These are phyloP conservation scores for Sialia sialis DNA, from an alignment of 2,113 vertebrate species.

Conservation along the genomic window DNA sequence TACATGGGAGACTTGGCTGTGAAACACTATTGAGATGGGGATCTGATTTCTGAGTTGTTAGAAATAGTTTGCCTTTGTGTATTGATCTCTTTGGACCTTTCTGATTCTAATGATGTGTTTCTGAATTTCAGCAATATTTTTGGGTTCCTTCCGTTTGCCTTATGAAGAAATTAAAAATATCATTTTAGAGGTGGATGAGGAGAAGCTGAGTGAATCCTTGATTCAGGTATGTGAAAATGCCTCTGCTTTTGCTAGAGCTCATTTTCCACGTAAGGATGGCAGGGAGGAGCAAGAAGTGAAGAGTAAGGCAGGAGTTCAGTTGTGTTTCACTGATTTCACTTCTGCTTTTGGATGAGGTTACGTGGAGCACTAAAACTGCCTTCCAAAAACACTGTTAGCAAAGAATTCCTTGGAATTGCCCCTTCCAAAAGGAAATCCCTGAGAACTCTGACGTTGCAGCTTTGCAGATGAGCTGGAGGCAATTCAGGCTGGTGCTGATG, in stretches of 20 bases:
- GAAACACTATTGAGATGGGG: background rate
- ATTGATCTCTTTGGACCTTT: background rate
- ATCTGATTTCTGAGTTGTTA: background rate
- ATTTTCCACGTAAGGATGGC: rapidly evolving
- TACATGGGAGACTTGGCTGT: background rate
- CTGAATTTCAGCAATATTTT: constrained; percentile 90
- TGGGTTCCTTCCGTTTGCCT: constrained; percentile 95
- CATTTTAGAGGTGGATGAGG: constrained; percentile 91
- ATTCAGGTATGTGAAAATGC: constrained; percentile 84
- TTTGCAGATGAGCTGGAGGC: background rate
- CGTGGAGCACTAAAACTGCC: background rate
- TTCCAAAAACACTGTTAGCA: background rate
- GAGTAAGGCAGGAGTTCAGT: background rate
- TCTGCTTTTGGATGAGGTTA: background rate
- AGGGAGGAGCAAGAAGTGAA: background rate
- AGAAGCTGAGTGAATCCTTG: constrained; percentile 89
- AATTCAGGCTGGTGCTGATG: background rate
- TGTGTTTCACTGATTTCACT: background rate
- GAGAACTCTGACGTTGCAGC: background rate
- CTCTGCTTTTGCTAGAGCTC: background rate
- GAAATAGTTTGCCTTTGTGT: background rate
- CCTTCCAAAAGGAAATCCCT: background rate
- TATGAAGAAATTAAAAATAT: constrained; percentile 95
- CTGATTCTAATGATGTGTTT: constrained; percentile 19
- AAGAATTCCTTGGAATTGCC: background rate